These are phyloP conservation scores for mouse (Mus musculus) DNA, from an alignment of 2,113 vertebrate genomes.

Conservation along the genomic window GRCm39 chr9:104529501-104530000, in stretches of 20 bases:
- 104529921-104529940: neutral
- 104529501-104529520: neutral
- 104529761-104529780: neutral
- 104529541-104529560: neutral
- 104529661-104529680: neutral
- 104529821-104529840: neutral
- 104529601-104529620: neutral
- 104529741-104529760: neutral
- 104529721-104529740: neutral
- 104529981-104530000: neutral
- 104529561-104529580: neutral
- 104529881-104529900: slow-evolving; percentile 2
- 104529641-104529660: neutral
- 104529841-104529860: neutral
- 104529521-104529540: neutral
- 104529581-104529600: too few relatives aligned
- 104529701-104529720: neutral
- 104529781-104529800: neutral
- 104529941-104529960: slow-evolving; percentile 2
- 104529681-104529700: neutral
- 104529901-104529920: neutral
- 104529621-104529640: too few relatives aligned
- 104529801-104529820: slow-evolving; percentile 20
- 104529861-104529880: neutral
- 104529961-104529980: neutral